Percentiles rank a stretch among this genome's conserved stretches.
These are phyloP conservation scores for Dufourea novaeangliae DNA, from an alignment of 1,140 invertebrate genomes.

Conservation along the genomic window DNA sequence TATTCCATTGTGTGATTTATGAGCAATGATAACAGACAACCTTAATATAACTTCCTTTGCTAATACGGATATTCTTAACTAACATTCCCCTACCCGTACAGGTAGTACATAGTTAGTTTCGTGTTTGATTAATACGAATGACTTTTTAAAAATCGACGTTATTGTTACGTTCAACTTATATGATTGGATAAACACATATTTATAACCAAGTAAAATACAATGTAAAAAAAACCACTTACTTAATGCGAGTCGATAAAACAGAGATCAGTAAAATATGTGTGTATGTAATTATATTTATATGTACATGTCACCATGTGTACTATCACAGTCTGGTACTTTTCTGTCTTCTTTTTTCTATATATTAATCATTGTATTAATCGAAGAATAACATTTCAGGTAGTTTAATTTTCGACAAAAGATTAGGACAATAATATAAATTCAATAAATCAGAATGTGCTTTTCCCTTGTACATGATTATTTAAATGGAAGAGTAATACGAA, in stretches of 20 bases:
- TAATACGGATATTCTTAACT: slow-evolving; percentile 8
- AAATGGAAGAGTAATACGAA: background rate
- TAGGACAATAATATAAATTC: background rate
- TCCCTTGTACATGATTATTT: background rate
- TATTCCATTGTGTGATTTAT: slow-evolving; percentile 9
- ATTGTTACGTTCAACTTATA: background rate
- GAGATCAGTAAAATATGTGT: background rate
- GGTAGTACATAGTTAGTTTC: background rate
- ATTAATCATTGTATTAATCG: background rate
- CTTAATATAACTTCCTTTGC: slow-evolving; percentile 24
- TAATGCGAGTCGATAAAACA: slow-evolving; percentile 3
- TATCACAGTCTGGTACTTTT: slow-evolving; percentile 27
- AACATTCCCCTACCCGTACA: background rate
- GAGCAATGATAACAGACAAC: slow-evolving; percentile 1
- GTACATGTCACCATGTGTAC: background rate
- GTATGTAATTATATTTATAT: background rate
- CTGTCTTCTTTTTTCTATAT: slow-evolving; percentile 8
- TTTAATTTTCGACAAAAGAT: background rate
- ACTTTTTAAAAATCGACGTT: background rate
- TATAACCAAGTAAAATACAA: background rate
- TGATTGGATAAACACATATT: background rate
- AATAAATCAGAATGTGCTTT: background rate
- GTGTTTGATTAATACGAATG: background rate
- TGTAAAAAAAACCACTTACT: slow-evolving; percentile 8
- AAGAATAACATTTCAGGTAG: background rate